phyloP scores from a whole-genome alignment of 2,113 vertebrate genomes.

The Mustela lutreola region DNA sequence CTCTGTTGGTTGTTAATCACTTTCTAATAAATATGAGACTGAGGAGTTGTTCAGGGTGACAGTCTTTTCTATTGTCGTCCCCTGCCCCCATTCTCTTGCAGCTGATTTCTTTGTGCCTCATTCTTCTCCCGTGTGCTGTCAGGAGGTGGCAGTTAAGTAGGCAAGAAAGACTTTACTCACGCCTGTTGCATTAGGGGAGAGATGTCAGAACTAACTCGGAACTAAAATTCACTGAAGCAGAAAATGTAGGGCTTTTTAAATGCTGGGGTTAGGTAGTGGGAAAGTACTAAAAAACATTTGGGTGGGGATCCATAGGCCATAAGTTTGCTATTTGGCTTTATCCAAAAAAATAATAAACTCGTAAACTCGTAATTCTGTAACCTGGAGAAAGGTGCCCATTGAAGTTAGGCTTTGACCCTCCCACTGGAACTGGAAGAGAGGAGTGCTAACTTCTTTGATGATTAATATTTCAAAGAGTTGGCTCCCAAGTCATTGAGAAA shows the following conservation, averaged over 20 bases:
- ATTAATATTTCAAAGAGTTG: slow-evolving; percentile 37
- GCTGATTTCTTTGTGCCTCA: no score
- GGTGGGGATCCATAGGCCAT: neutral
- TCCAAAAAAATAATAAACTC: neutral
- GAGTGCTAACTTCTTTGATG: neutral
- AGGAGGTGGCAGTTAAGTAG: neutral
- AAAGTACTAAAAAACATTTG: neutral
- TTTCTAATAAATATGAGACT: no score
- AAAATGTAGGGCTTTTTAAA: neutral
- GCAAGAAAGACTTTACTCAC: neutral
- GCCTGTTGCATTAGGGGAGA: neutral
- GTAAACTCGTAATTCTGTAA: neutral
- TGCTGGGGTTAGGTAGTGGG: neutral
- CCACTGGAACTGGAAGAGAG: neutral
- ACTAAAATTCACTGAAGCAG: neutral
- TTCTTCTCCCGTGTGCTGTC: no score
- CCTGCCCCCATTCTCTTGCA: no score
- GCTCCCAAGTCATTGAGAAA: neutral
- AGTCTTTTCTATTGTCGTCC: no score
- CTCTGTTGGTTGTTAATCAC: no score
- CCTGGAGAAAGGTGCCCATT: neutral
- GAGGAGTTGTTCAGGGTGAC: no score
- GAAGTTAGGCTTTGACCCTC: neutral
- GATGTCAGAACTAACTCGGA: neutral
- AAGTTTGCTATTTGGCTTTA: neutral